These are phyloP conservation scores for Stegastes partitus DNA, from an alignment of 2,113 vertebrate genomes.

Conservation along the genomic window DNA sequence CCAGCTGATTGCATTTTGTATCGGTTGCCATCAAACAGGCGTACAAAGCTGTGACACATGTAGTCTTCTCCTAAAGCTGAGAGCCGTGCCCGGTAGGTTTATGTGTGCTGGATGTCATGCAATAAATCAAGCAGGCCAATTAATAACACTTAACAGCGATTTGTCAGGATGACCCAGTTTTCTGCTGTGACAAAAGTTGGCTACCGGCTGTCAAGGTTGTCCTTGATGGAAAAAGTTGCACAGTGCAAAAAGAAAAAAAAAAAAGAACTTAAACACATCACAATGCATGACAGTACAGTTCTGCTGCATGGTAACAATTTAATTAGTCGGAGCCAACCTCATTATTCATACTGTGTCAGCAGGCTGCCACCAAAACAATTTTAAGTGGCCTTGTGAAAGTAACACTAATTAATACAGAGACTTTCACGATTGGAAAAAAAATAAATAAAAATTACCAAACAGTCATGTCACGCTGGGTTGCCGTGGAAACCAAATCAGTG, in stretches of 20 bases:
- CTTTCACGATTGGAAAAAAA: not conserved
- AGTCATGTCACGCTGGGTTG: conserved; percentile 5
- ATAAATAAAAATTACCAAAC: not conserved
- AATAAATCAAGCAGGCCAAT: conserved; percentile 24
- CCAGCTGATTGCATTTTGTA: conserved; percentile 17
- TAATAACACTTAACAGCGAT: conserved; percentile 33
- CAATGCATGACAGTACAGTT: not conserved
- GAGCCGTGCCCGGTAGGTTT: conserved; percentile 12
- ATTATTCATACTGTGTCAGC: conserved; percentile 23
- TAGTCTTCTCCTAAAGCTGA: not conserved
- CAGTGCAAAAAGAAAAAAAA: conserved; percentile 5
- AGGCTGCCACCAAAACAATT: conserved; percentile 23
- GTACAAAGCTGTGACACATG: conserved; percentile 31
- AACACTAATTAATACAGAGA: conserved; percentile 16
- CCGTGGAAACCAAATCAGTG: conserved; percentile 23
- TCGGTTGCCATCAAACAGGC: conserved; percentile 37
- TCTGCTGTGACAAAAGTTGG: conserved; percentile 16
- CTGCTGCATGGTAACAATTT: conserved; percentile 3
- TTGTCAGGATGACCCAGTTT: conserved; percentile 50
- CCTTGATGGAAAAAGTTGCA: conserved; percentile 18
- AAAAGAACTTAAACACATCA: conserved; percentile 5
- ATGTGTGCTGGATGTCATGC: conserved; percentile 14
- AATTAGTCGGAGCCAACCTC: conserved; percentile 18
- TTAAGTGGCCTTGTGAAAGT: conserved; percentile 10
- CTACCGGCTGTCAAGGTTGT: conserved; percentile 1